Evolutionary conservation across 2,797 vertebrate genomes (phyloP).

Genomic region (Enteromius mattozi): DNA sequence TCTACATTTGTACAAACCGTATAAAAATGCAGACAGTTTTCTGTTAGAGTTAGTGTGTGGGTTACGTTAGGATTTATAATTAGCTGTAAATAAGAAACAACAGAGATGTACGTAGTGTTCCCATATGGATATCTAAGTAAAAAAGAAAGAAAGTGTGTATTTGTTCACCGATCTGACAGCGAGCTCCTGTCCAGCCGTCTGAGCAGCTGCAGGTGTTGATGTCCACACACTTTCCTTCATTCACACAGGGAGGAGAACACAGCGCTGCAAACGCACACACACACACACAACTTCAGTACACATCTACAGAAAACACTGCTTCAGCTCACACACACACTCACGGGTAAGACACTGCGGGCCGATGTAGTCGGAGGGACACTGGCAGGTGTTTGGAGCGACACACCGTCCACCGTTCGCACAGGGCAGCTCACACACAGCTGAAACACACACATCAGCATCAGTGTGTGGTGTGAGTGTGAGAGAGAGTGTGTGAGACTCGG

Average conservation of each 20-base stretch:
- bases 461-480: not conserved
- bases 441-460: not conserved
- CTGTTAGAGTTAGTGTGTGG: not conserved
- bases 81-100: not conserved
- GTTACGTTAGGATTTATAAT: not conserved
- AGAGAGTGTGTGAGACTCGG: not conserved
- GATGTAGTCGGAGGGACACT: slow-evolving; percentile 83
- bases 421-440: slow-evolving; percentile 81
- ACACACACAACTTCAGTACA: slow-evolving; percentile 42
- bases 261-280: slow-evolving; percentile 71
- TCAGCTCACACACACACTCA: slow-evolving; percentile 67
- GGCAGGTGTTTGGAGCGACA: slow-evolving; percentile 78
- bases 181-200: slow-evolving; percentile 80
- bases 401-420: slow-evolving; percentile 82
- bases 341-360: slow-evolving; percentile 81
- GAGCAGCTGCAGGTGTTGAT: slow-evolving; percentile 82
- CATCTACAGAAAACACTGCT: not conserved
- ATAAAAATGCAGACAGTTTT: not conserved
- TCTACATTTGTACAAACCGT: no score
- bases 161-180: slow-evolving; percentile 82
- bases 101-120: not conserved
- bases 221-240: slow-evolving; percentile 81
- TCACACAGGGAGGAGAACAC: slow-evolving; percentile 81
- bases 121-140: not conserved
- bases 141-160: not conserved